These are phyloP conservation scores for Tyrannus savana DNA, from an alignment of 2,113 vertebrate species.

Conservation along the genomic window DNA sequence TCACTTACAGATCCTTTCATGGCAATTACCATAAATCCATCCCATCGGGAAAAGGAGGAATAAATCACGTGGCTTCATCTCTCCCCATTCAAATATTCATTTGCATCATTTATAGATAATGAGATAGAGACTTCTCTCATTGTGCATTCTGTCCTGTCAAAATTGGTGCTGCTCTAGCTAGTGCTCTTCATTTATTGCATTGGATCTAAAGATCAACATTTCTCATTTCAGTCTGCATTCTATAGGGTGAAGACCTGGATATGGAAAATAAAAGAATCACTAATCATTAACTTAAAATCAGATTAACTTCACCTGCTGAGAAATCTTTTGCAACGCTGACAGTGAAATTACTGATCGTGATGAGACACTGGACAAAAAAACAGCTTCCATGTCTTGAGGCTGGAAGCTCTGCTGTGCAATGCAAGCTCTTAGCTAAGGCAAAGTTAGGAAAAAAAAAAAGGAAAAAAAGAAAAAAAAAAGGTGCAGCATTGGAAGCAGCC, in stretches of 20 bases:
- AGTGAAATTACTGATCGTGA: neutral
- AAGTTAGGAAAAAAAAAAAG: neutral
- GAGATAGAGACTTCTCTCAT: neutral
- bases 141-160: neutral
- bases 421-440: neutral
- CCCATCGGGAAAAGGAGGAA: neutral
- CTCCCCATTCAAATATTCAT: constrained; percentile 3
- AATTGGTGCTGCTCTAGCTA: neutral
- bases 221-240: neutral
- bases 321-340: neutral
- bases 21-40: neutral
- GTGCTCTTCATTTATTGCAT: neutral
- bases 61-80: constrained; percentile 18
- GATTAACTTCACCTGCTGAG: neutral
- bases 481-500: neutral
- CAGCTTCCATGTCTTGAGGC: neutral
- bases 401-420: neutral
- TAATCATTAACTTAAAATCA: neutral
- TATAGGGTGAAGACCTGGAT: neutral
- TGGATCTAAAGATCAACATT: neutral
- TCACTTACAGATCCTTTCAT: neutral
- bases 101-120: constrained; percentile 24
- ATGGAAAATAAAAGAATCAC: neutral
- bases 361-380: neutral
- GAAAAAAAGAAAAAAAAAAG: neutral